phyloP scores from a whole-genome alignment of 2,797 vertebrate genomes.

The Pristis pectinata region DNA sequence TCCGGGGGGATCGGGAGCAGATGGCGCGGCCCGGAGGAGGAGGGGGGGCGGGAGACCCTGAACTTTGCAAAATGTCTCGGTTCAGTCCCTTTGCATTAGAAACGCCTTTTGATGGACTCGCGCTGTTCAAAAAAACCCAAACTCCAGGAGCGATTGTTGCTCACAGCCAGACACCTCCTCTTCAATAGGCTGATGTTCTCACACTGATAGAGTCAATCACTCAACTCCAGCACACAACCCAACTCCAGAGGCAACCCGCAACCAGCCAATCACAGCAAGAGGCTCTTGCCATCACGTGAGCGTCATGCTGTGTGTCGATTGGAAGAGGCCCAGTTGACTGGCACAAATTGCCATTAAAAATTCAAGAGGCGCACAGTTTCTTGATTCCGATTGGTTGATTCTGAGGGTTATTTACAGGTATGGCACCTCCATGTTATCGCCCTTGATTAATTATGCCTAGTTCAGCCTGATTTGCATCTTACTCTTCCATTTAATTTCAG shows the following conservation, averaged over 20 bases:
- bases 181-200: constrained; percentile 87
- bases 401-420: constrained; percentile 72
- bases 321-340: constrained; percentile 71
- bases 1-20: constrained; percentile 23
- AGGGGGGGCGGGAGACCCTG: constrained; percentile 42
- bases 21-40: neutral
- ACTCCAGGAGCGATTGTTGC: constrained; percentile 39
- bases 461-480: constrained; percentile 40
- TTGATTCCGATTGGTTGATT: constrained; percentile 70
- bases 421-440: constrained; percentile 53
- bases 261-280: constrained; percentile 69
- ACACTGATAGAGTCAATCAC: constrained; percentile 95
- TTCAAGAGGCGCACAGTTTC: constrained; percentile 69
- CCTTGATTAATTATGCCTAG: constrained; percentile 46
- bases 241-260: constrained; percentile 77
- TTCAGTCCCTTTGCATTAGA: constrained; percentile 46
- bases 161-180: constrained; percentile 53
- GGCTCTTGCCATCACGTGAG: constrained; percentile 69
- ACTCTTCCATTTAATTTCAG: constrained; percentile 35
- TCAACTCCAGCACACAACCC: constrained; percentile 88
- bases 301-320: constrained; percentile 61
- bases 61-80: constrained; percentile 47
- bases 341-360: constrained; percentile 71
- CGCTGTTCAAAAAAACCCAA: constrained; percentile 42
- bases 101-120: constrained; percentile 46